phyloP scores from a whole-genome alignment of 2,113 vertebrate species.

The Neogale vison region DNA sequence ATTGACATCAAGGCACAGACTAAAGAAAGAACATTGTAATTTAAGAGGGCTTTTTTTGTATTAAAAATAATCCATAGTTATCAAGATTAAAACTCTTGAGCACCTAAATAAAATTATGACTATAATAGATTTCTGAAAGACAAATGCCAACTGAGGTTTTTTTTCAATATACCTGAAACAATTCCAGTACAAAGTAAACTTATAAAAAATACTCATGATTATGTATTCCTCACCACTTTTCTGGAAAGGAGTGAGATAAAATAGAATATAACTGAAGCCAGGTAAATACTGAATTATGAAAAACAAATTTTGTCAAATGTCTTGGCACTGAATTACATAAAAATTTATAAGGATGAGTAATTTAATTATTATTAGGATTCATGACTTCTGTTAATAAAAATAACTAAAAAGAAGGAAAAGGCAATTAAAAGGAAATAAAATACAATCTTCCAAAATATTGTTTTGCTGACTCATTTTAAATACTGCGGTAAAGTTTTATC shows the following conservation, averaged over 20 bases:
- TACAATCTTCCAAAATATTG: neutral
- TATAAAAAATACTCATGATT: neutral
- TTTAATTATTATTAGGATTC: neutral
- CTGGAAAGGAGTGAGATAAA: neutral
- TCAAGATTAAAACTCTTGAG: neutral
- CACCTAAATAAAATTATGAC: neutral
- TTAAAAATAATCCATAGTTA: conserved; percentile 48
- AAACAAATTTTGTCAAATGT: neutral
- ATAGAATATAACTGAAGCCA: neutral
- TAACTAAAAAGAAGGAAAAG: neutral
- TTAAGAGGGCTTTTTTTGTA: neutral
- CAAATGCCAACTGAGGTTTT: neutral
- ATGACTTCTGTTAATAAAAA: neutral
- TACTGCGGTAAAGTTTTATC: neutral
- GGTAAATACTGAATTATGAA: neutral
- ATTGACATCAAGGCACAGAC: neutral
- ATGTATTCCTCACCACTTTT: neutral
- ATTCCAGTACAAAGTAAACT: neutral
- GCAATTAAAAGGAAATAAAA: neutral
- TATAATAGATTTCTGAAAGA: conserved; percentile 30
- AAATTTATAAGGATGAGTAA: neutral
- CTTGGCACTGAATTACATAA: neutral
- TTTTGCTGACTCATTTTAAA: neutral
- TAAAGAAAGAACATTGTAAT: neutral
- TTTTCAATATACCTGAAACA: neutral